Conservation (phyloP, 2,888 invertebrate species). For the Pherbina coryleti region DNA sequence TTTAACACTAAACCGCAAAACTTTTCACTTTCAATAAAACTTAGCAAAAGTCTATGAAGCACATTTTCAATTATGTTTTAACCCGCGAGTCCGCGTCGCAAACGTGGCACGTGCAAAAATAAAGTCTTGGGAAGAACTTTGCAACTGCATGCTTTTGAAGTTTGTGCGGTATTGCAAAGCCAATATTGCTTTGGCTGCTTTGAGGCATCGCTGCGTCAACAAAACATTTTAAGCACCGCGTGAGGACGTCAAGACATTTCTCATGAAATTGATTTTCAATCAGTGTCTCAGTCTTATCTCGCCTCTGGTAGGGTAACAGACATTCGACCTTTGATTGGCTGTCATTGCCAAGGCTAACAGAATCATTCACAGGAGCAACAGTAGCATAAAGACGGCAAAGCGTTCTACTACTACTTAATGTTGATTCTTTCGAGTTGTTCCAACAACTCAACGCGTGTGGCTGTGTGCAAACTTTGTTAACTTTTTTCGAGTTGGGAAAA, state of each 20-base stretch:
- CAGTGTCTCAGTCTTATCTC: slow-evolving; percentile 26
- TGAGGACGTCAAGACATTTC: background rate
- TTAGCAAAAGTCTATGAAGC: slow-evolving; percentile 1
- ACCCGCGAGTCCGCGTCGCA: background rate
- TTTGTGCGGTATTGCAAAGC: background rate
- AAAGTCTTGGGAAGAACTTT: background rate
- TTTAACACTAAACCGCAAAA: background rate
- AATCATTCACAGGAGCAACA: background rate
- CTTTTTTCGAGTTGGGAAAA: slow-evolving; percentile 4
- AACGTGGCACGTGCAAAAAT: background rate
- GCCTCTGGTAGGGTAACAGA: slow-evolving; percentile 27
- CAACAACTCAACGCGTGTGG: background rate
- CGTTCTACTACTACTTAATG: background rate
- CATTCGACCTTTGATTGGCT: slow-evolving; percentile 29
- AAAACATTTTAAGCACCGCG: background rate
- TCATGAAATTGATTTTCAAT: slow-evolving; percentile 35
- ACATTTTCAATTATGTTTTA: slow-evolving; percentile 19
- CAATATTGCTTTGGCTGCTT: background rate
- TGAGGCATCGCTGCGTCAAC: background rate
- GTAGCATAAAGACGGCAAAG: background rate
- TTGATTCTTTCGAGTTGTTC: background rate
- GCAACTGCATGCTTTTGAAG: background rate
- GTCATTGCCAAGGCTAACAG: background rate
- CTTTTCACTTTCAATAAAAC: background rate
- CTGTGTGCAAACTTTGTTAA: background rate